Percentiles rank a stretch among this genome's conserved stretches.
Evolutionary conservation across 2,888 invertebrate genomes (phyloP).

Genomic region (Harmothoe impar): DNA sequence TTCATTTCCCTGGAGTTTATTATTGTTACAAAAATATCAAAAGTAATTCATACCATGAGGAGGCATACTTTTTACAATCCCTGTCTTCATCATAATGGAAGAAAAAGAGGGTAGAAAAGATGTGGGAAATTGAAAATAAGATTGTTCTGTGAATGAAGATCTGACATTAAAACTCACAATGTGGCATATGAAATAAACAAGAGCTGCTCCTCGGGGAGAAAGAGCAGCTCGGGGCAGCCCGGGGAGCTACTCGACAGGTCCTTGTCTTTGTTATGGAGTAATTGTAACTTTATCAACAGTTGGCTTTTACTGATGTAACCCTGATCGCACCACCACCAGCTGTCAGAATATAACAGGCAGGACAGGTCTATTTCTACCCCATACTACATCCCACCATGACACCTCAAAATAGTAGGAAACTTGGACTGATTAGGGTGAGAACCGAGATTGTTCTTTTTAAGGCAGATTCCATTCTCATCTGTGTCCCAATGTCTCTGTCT

Average conservation of each 20-base stretch:
- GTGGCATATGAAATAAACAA: conserved; percentile 6
- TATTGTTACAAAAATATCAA: neutral
- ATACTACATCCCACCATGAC: too few relatives aligned
- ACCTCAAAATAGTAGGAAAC: too few relatives aligned
- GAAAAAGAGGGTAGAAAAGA: neutral
- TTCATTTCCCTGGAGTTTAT: conserved; percentile 5
- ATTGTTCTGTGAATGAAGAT: neutral
- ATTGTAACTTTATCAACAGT: neutral
- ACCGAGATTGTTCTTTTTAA: too few relatives aligned
- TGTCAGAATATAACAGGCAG: too few relatives aligned
- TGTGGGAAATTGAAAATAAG: neutral
- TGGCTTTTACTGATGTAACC: too few relatives aligned
- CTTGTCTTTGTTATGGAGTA: neutral
- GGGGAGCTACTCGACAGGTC: neutral
- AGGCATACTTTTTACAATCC: neutral
- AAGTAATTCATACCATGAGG: neutral
- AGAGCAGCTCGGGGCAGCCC: neutral
- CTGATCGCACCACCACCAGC: too few relatives aligned
- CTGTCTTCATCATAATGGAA: neutral
- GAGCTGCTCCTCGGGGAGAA: neutral
- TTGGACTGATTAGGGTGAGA: too few relatives aligned
- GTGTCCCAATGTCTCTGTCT: too few relatives aligned
- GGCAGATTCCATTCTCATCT: too few relatives aligned
- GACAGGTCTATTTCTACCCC: too few relatives aligned
- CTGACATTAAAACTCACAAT: neutral